These are phyloP conservation scores for Solenodon paradoxus DNA, from an alignment of 2,113 vertebrate species.

Conservation along the genomic window DNA sequence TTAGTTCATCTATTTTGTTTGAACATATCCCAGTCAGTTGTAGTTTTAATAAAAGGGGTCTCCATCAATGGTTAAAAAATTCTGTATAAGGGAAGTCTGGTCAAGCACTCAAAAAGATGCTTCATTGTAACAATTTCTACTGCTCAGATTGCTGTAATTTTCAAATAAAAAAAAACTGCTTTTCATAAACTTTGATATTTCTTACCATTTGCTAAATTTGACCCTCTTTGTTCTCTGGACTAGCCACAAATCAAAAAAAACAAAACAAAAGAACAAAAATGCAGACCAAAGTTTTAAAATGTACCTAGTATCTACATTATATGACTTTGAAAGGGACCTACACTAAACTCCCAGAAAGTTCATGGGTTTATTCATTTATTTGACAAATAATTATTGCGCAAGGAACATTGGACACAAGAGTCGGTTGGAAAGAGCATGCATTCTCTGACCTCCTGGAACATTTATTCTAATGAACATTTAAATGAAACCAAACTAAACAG, in stretches of 20 bases:
- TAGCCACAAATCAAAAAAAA: not conserved
- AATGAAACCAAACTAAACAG: not conserved
- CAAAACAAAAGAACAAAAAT: not conserved
- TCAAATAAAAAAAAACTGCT: too few relatives aligned
- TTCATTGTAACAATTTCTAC: not conserved
- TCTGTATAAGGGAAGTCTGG: not conserved
- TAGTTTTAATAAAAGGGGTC: slow-evolving; percentile 1
- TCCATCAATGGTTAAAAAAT: not conserved
- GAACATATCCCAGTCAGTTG: not conserved
- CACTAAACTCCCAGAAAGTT: not conserved
- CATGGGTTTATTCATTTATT: not conserved
- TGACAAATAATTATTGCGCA: not conserved
- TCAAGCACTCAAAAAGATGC: not conserved
- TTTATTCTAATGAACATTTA: not conserved
- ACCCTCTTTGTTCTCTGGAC: not conserved
- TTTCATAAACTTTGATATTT: not conserved
- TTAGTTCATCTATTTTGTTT: slow-evolving; percentile 38
- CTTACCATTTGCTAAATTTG: not conserved
- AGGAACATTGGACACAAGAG: not conserved
- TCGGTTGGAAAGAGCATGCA: not conserved
- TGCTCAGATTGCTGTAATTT: too few relatives aligned
- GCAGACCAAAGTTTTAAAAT: not conserved
- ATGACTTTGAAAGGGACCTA: slow-evolving; percentile 1
- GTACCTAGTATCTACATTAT: not conserved
- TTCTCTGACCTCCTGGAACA: not conserved